phyloP scores from a whole-genome alignment of 2,888 invertebrate genomes.

The Chrysolina oricalcia region DNA sequence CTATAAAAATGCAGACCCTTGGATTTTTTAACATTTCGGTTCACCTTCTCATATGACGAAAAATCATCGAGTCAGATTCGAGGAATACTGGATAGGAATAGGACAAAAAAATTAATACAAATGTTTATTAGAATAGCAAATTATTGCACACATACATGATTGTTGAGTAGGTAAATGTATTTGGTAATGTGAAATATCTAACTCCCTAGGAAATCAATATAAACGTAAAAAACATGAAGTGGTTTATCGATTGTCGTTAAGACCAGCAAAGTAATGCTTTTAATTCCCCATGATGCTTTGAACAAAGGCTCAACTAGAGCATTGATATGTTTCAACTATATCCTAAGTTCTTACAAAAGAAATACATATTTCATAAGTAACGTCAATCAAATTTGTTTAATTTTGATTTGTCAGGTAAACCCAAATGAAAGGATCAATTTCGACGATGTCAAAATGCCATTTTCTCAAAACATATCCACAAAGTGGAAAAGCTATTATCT shows the following conservation, averaged over 20 bases:
- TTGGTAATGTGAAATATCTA: slow-evolving; percentile 51
- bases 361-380: neutral
- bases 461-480: no score
- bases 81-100: neutral
- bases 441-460: no score
- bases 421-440: no score
- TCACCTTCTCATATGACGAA: no score
- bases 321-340: slow-evolving; percentile 39
- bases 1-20: no score
- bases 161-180: slow-evolving; percentile 63
- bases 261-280: slow-evolving; percentile 18
- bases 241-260: slow-evolving; percentile 39
- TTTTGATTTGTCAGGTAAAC: no score
- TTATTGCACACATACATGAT: slow-evolving; percentile 67
- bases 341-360: neutral
- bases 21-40: no score
- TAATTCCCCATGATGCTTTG: slow-evolving; percentile 17
- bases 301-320: neutral
- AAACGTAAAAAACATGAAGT: slow-evolving; percentile 31
- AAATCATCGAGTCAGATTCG: no score
- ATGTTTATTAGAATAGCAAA: slow-evolving; percentile 66
- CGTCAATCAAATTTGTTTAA: no score
- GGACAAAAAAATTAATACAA: slow-evolving; percentile 56
- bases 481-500: no score
- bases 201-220: slow-evolving; percentile 48